These are phyloP conservation scores for Enteromius argenteus DNA, from an alignment of 2,797 vertebrate genomes.

Conservation along the genomic window DNA sequence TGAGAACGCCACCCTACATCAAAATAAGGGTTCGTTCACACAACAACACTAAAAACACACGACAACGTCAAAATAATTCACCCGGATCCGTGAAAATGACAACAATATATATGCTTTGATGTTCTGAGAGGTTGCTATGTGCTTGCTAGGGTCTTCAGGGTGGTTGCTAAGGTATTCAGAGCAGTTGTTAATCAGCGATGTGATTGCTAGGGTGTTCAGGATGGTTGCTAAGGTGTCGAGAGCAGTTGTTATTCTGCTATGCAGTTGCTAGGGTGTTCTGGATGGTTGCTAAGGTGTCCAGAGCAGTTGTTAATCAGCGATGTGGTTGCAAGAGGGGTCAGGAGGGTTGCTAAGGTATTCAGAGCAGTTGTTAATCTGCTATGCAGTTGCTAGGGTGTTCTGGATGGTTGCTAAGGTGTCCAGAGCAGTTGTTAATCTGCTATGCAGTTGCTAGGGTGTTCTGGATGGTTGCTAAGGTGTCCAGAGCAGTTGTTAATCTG, in stretches of 20 bases:
- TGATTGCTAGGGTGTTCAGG: background rate
- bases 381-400: background rate
- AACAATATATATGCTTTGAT: background rate
- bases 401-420: background rate
- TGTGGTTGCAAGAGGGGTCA: too few relatives aligned
- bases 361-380: background rate
- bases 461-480: background rate
- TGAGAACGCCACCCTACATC: background rate
- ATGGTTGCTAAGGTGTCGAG: background rate
- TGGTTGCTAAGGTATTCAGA: too few relatives aligned
- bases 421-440: too few relatives aligned
- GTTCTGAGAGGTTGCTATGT: background rate
- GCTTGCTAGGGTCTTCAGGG: background rate
- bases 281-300: too few relatives aligned
- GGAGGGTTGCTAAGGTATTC: too few relatives aligned
- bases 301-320: too few relatives aligned
- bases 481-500: background rate
- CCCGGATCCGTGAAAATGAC: too few relatives aligned
- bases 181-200: background rate
- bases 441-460: background rate
- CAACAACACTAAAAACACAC: too few relatives aligned
- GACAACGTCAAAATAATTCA: too few relatives aligned
- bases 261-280: background rate
- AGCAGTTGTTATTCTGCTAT: background rate
- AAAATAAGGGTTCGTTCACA: background rate